Conservation (phyloP, 2,113 vertebrate genomes). For the Scophthalmus maximus region DNA sequence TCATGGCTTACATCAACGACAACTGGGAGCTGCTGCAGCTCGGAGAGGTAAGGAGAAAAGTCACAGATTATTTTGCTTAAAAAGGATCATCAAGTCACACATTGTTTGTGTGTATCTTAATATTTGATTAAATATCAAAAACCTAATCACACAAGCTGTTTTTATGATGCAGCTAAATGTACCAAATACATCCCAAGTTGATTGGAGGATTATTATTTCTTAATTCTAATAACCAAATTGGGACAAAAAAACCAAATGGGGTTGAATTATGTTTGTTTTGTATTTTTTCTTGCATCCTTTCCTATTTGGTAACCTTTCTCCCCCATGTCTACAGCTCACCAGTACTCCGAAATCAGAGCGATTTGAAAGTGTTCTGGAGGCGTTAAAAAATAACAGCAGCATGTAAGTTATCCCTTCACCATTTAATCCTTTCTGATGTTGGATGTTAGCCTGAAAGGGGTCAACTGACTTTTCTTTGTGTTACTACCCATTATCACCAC, state of each 20-base stretch:
- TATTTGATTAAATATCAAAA: not conserved
- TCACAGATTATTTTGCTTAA: not conserved
- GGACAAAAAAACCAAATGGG: no score
- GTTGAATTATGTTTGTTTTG: not conserved
- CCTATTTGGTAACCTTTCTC: not conserved
- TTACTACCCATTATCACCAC: not conserved
- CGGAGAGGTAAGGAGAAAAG: constrained; percentile 85
- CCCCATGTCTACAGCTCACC: constrained; percentile 83
- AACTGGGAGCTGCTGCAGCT: constrained; percentile 97
- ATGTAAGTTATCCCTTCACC: constrained; percentile 84
- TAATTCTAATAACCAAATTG: no score
- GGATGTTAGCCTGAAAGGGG: not conserved
- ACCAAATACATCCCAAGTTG: not conserved
- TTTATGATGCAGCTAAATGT: not conserved
- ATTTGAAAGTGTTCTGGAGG: constrained; percentile 92
- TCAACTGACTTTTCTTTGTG: not conserved
- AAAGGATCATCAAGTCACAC: no score
- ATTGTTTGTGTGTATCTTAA: no score
- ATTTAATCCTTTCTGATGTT: not conserved
- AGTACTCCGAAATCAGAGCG: constrained; percentile 91
- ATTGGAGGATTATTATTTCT: constrained; percentile 1
- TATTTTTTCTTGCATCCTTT: not conserved
- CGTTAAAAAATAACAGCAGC: constrained; percentile 94
- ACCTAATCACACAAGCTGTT: no score
- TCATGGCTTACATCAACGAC: constrained; percentile 97